Evolutionary conservation across 1,140 invertebrate species (phyloP).

Genomic region (Macrocentrus cingulum): DNA sequence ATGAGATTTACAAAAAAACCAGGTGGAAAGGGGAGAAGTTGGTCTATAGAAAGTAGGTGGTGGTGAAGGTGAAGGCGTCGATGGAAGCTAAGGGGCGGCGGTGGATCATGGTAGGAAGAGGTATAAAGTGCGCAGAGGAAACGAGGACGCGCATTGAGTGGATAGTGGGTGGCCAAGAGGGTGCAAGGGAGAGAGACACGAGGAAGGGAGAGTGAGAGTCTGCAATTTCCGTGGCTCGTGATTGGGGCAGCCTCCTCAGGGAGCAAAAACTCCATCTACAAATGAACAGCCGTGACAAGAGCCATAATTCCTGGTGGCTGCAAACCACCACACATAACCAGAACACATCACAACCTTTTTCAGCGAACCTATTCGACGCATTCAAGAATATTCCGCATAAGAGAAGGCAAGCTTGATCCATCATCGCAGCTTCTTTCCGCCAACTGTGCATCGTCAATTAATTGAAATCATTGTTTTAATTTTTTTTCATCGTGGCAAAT

Average conservation of each 20-base stretch:
- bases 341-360: no score
- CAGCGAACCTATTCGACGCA: no score
- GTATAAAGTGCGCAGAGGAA: constrained; percentile 12
- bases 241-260: constrained; percentile 68
- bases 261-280: constrained; percentile 73
- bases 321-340: constrained; percentile 35
- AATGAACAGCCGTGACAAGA: constrained; percentile 74
- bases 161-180: constrained; percentile 38
- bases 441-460: no score
- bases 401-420: no score
- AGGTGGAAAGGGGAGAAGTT: background rate
- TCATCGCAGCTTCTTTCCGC: no score
- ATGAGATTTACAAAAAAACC: background rate
- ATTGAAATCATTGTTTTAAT: no score
- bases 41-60: background rate
- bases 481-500: no score
- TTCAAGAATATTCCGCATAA: no score
- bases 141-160: constrained; percentile 31
- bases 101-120: constrained; percentile 16
- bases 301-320: constrained; percentile 67
- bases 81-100: constrained; percentile 14
- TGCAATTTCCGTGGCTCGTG: constrained; percentile 73
- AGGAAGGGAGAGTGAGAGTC: constrained; percentile 34
- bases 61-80: background rate
- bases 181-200: constrained; percentile 32